These are phyloP conservation scores for Thalassarche chlororhynchos DNA, from an alignment of 2,113 vertebrate genomes.

Conservation along the genomic window DNA sequence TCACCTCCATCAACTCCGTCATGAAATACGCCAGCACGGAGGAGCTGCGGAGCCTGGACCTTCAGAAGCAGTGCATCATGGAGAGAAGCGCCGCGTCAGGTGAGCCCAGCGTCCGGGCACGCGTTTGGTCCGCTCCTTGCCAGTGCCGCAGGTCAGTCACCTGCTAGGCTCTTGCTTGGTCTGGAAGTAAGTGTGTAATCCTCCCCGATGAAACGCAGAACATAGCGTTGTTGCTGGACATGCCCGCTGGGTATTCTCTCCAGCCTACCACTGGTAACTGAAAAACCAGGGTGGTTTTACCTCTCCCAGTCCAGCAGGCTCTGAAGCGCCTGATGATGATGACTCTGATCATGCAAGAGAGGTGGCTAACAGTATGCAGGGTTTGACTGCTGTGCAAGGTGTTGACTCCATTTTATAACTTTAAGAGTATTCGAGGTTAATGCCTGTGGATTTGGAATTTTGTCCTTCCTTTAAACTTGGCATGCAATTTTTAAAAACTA, in stretches of 20 bases:
- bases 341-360: neutral
- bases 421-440: neutral
- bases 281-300: neutral
- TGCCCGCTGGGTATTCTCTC: accelerated
- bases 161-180: accelerated
- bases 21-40: slow-evolving; percentile 89
- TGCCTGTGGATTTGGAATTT: neutral
- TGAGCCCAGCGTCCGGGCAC: neutral
- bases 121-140: accelerated
- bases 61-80: slow-evolving; percentile 56
- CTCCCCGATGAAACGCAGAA: accelerated
- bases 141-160: neutral
- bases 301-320: neutral
- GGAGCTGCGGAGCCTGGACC: slow-evolving; percentile 75
- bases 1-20: slow-evolving; percentile 91
- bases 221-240: accelerated
- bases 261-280: neutral
- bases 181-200: neutral
- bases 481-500: neutral
- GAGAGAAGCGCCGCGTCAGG: slow-evolving; percentile 44
- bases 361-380: neutral
- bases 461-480: neutral
- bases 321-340: neutral
- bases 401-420: neutral
- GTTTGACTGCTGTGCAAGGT: neutral